phyloP scores from a whole-genome alignment of 2,797 vertebrate species.

The Moxostoma hubbsi region DNA sequence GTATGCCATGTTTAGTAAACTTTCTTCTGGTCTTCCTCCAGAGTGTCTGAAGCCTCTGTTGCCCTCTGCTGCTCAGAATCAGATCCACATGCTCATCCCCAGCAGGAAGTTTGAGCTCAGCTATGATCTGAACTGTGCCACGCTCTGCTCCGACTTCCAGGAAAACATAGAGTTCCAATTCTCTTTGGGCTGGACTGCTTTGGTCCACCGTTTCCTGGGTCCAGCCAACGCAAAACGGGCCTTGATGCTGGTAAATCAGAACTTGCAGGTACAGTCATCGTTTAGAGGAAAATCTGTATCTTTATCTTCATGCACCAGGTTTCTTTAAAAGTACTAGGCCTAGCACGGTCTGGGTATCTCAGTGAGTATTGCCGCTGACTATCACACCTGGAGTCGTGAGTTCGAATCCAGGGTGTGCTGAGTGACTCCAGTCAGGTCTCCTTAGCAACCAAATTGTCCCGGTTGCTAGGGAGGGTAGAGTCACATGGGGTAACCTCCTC shows the following conservation, averaged over 20 bases:
- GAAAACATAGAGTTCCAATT: constrained; percentile 96
- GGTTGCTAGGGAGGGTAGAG: too few species aligned
- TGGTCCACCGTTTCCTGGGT: constrained; percentile 92
- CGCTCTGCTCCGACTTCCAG: constrained; percentile 93
- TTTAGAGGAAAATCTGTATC: constrained; percentile 29
- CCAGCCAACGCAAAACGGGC: constrained; percentile 85
- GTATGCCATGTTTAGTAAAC: not conserved
- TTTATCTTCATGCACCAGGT: too few species aligned
- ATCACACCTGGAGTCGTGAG: too few species aligned
- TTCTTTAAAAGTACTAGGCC: too few species aligned
- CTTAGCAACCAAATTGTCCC: too few species aligned
- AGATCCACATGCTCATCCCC: constrained; percentile 85
- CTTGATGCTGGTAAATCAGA: constrained; percentile 85
- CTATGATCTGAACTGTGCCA: constrained; percentile 93
- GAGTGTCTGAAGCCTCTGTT: constrained; percentile 92
- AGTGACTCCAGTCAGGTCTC: too few species aligned
- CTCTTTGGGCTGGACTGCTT: constrained; percentile 88
- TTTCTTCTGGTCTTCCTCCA: constrained; percentile 57
- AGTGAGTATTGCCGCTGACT: too few species aligned
- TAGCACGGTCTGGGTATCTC: too few species aligned
- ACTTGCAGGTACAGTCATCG: constrained; percentile 78
- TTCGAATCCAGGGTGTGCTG: too few species aligned
- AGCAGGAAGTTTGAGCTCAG: constrained; percentile 94
- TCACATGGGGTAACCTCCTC: too few species aligned
- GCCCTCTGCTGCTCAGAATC: constrained; percentile 83